Percentiles rank a stretch among this genome's conserved stretches.
Evolutionary conservation across 2,797 vertebrate genomes (phyloP).

Genomic region (Anniella stebbinsi): DNA sequence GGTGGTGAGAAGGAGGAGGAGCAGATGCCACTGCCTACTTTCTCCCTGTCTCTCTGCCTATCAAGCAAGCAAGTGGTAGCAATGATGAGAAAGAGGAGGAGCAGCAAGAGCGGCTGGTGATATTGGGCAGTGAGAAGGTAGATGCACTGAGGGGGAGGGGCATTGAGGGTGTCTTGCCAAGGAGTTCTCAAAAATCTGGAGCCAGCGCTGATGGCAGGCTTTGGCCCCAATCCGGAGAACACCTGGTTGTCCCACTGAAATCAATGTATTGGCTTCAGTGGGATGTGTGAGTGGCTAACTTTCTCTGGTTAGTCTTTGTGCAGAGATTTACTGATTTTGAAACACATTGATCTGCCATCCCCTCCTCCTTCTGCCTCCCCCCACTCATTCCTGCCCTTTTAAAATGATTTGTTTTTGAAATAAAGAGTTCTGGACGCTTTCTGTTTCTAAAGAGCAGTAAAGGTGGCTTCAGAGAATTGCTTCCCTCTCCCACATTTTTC

Average conservation of each 20-base stretch:
- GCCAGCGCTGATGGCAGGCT: not conserved
- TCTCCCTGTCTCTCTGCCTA: too few relatives aligned
- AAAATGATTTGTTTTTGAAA: slow-evolving; percentile 51
- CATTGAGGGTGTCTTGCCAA: not conserved
- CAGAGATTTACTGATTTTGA: slow-evolving; percentile 45
- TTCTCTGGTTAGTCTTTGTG: slow-evolving; percentile 18
- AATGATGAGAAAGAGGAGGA: too few relatives aligned
- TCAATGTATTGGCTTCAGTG: not conserved
- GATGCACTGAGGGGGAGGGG: too few relatives aligned
- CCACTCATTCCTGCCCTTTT: slow-evolving; percentile 27
- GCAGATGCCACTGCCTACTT: too few relatives aligned
- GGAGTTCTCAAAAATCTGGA: too few relatives aligned
- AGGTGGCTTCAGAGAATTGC: slow-evolving; percentile 35
- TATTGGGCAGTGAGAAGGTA: too few relatives aligned
- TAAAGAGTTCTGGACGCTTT: slow-evolving; percentile 37
- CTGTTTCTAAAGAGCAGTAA: not conserved
- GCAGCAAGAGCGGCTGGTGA: not conserved
- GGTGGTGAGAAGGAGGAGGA: too few relatives aligned
- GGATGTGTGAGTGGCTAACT: not conserved
- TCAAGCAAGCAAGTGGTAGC: too few relatives aligned
- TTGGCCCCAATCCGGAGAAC: not conserved
- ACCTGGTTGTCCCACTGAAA: not conserved
- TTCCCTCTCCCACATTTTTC: slow-evolving; percentile 12
- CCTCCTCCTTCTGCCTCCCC: not conserved
- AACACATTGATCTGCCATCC: slow-evolving; percentile 35